Evolutionary conservation across 2,888 invertebrate species (phyloP).

Genomic region (Lathronympha strigana): DNA sequence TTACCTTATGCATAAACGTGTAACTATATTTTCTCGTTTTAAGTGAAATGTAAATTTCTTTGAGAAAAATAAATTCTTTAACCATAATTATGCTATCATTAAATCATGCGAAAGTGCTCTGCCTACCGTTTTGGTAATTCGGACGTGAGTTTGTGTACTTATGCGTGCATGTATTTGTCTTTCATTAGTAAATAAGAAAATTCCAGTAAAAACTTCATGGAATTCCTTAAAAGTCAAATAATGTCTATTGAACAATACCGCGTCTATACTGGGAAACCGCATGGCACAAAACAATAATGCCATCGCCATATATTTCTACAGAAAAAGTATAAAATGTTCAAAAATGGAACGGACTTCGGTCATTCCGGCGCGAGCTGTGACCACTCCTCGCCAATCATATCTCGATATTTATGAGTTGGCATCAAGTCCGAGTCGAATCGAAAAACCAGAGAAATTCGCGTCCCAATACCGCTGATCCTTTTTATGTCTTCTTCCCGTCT

Average conservation of each 20-base stretch:
- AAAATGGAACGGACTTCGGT: conserved; percentile 45
- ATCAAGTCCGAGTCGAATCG: conserved; percentile 42
- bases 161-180: no score
- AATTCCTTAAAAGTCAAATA: conserved; percentile 45
- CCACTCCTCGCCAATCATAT: conserved; percentile 68
- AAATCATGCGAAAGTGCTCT: no score
- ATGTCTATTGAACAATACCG: conserved; percentile 38
- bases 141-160: no score
- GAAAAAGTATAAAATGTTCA: conserved; percentile 45
- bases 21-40: no score
- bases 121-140: no score
- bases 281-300: conserved; percentile 30
- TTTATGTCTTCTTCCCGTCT: conserved; percentile 78
- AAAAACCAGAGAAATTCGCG: conserved; percentile 64
- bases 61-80: no score
- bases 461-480: conserved; percentile 67
- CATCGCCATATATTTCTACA: conserved; percentile 32
- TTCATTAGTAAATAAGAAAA: background rate
- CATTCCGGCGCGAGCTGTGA: conserved; percentile 44
- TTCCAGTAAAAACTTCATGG: background rate
- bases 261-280: conserved; percentile 17
- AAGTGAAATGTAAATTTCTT: no score
- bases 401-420: conserved; percentile 70
- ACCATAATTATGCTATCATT: no score
- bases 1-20: no score